Evolutionary conservation across 1,140 invertebrate genomes (phyloP).

Genomic region (Magallana ariakensis): DNA sequence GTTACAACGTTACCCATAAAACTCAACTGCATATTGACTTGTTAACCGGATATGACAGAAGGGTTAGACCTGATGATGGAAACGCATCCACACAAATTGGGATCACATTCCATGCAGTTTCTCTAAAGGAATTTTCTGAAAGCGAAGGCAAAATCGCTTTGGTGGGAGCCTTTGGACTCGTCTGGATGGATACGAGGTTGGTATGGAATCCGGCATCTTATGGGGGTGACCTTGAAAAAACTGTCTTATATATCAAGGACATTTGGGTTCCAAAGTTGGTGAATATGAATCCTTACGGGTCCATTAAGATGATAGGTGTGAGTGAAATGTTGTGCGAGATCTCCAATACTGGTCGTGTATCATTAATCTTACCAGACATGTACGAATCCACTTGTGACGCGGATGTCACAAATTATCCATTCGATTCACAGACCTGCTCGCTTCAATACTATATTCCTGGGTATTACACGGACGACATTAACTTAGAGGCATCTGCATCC

Average conservation of each 20-base stretch:
- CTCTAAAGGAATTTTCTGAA: constrained; percentile 45
- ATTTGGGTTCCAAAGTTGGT: constrained; percentile 47
- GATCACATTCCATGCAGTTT: neutral
- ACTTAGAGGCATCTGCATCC: neutral
- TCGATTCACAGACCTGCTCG: constrained; percentile 49
- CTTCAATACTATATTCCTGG: constrained; percentile 12
- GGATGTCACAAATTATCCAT: constrained; percentile 52
- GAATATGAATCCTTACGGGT: constrained; percentile 44
- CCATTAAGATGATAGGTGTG: neutral
- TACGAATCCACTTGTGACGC: constrained; percentile 43
- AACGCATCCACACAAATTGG: neutral
- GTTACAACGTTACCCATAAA: neutral
- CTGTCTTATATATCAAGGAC: neutral
- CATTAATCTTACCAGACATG: constrained; percentile 1
- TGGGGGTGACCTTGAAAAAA: neutral
- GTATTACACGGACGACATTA: neutral
- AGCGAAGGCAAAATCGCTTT: constrained; percentile 36
- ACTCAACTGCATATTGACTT: neutral
- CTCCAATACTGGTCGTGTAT: neutral
- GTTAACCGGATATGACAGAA: constrained; percentile 29
- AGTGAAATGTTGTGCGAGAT: neutral
- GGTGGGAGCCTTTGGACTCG: constrained; percentile 21
- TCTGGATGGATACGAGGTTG: constrained; percentile 27
- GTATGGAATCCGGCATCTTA: constrained; percentile 39
- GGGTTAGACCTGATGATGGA: constrained; percentile 21